Percentiles rank a stretch among this genome's conserved stretches.
These are phyloP conservation scores for Nautilus pompilius DNA, from an alignment of 1,140 invertebrate species.

Conservation along the genomic window DNA sequence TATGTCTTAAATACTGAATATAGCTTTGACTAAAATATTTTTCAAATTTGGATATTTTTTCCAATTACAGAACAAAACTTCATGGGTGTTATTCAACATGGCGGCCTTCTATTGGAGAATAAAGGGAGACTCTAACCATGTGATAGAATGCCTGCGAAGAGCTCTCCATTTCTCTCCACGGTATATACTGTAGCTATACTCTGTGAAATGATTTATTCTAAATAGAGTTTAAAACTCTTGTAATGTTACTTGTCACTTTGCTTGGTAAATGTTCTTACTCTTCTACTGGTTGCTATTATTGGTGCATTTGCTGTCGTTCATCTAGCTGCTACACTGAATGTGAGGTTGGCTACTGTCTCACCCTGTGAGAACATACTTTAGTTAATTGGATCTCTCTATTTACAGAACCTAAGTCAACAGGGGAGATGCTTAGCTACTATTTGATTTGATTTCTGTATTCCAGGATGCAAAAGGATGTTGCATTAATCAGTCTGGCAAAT, in stretches of 20 bases:
- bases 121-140: conserved; percentile 72
- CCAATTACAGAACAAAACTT: conserved; percentile 68
- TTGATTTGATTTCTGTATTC: too few relatives aligned
- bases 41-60: too few relatives aligned
- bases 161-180: conserved; percentile 76
- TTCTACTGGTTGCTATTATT: neutral
- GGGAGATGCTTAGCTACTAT: too few relatives aligned
- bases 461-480: conserved; percentile 73
- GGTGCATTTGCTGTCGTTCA: neutral
- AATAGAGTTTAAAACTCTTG: neutral
- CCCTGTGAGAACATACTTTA: too few relatives aligned
- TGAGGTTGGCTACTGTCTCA: too few relatives aligned
- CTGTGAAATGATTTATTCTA: neutral
- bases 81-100: conserved; percentile 81
- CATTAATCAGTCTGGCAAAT: conserved; percentile 76
- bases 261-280: neutral
- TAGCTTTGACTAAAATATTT: too few relatives aligned
- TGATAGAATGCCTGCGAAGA: conserved; percentile 76
- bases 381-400: too few relatives aligned
- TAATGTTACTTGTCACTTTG: neutral
- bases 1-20: too few relatives aligned
- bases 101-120: conserved; percentile 83
- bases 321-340: too few relatives aligned
- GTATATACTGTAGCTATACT: too few relatives aligned
- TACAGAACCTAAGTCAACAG: too few relatives aligned